Percentiles rank a stretch among this genome's conserved stretches.
phyloP scores from a whole-genome alignment of 2,113 vertebrate species.

The Podiceps cristatus region DNA sequence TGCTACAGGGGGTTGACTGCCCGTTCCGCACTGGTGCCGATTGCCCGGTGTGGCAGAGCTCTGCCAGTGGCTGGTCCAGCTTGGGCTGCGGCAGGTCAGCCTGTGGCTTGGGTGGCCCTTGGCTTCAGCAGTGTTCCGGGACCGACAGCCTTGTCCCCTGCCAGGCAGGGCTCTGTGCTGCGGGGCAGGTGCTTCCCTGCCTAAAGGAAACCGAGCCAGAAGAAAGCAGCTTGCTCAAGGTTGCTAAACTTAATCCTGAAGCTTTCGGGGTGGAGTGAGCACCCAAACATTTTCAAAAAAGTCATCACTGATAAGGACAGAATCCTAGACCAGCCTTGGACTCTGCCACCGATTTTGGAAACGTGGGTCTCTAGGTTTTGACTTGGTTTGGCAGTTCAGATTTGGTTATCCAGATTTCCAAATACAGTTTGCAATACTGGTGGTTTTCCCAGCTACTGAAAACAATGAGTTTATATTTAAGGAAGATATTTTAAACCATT shows the following conservation, averaged over 20 bases:
- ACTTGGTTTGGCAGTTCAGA: neutral
- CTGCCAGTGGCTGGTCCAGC: fast-evolving
- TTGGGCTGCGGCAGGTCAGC: neutral
- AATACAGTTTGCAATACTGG: neutral
- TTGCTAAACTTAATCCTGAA: too few relatives aligned
- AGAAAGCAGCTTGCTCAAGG: neutral
- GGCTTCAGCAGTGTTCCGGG: neutral
- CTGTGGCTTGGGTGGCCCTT: neutral
- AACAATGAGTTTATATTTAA: neutral
- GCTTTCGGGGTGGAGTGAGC: fast-evolving
- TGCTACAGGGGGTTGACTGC: too few relatives aligned
- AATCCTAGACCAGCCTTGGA: neutral
- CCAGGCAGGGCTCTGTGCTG: too few relatives aligned
- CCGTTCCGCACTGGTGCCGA: fast-evolving
- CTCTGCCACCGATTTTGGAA: fast-evolving
- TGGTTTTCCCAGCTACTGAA: neutral
- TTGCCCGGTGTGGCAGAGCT: neutral
- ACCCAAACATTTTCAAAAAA: neutral
- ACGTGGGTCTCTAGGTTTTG: neutral
- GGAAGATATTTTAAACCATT: neutral
- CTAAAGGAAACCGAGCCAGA: too few relatives aligned
- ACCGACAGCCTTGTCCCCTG: too few relatives aligned
- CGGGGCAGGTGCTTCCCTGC: too few relatives aligned
- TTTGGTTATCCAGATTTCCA: fast-evolving
- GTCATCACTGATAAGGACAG: too few relatives aligned